phyloP scores from a whole-genome alignment of 1,140 invertebrate species.

The Bacillus rossius region DNA sequence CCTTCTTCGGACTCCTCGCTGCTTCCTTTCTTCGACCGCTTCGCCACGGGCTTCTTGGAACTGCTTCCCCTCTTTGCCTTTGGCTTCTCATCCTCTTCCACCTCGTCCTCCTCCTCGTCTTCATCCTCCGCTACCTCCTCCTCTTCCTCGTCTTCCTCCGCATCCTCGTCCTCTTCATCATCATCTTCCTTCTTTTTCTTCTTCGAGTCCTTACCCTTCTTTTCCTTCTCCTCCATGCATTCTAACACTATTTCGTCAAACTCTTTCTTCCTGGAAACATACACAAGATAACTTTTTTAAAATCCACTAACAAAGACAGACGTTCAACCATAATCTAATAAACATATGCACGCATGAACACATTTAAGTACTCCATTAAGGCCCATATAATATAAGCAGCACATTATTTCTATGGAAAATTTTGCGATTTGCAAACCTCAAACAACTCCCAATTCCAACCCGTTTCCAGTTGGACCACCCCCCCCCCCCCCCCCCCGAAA shows the following conservation, averaged over 20 bases:
- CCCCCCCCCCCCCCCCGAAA: too few relatives aligned
- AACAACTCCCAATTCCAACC: too few relatives aligned
- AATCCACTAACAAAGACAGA: too few relatives aligned
- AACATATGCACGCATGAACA: too few relatives aligned
- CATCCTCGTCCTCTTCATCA: constrained; percentile 55
- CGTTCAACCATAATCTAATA: too few relatives aligned
- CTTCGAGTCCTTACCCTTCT: constrained; percentile 42
- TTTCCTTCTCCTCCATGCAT: constrained; percentile 54
- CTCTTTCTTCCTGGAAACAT: constrained; percentile 63
- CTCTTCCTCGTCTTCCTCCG: constrained; percentile 50
- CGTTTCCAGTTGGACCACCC: too few relatives aligned
- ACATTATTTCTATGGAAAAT: too few relatives aligned
- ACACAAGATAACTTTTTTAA: constrained; percentile 5
- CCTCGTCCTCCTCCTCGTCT: constrained; percentile 41
- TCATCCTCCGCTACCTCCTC: constrained; percentile 49
- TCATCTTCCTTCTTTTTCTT: constrained; percentile 48
- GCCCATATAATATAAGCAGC: too few relatives aligned
- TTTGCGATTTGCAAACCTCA: too few relatives aligned
- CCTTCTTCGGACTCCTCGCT: constrained; percentile 55
- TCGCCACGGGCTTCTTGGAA: constrained; percentile 47
- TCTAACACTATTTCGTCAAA: constrained; percentile 82
- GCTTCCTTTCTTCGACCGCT: constrained; percentile 52
- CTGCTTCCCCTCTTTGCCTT: constrained; percentile 39
- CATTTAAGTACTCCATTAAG: too few relatives aligned
- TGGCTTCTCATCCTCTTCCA: constrained; percentile 53